Evolutionary conservation across 2,797 vertebrate species (phyloP).

Genomic region (Dipus sagitta): DNA sequence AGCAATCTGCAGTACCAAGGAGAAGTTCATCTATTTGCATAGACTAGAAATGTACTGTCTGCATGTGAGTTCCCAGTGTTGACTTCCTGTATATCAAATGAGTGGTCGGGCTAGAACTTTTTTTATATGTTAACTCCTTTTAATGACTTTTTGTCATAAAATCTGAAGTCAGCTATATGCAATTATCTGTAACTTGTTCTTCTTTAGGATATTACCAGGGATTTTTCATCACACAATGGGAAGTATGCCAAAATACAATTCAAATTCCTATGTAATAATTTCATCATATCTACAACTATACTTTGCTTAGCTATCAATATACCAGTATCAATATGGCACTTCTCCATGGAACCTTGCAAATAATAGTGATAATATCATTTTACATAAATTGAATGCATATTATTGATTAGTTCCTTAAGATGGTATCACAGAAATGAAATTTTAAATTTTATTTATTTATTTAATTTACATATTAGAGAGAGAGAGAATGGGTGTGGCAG

Average conservation of each 20-base stretch:
- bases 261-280: conserved; percentile 28
- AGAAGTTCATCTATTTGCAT: neutral
- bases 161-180: neutral
- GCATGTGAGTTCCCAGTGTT: neutral
- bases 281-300: neutral
- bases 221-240: neutral
- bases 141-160: neutral
- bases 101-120: neutral
- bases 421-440: neutral
- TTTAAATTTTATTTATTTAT: neutral
- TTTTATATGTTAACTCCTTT: neutral
- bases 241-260: neutral
- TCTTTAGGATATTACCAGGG: neutral
- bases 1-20: neutral
- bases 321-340: neutral
- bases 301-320: neutral
- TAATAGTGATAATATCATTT: conserved; percentile 1
- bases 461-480: no score
- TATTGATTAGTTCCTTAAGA: neutral
- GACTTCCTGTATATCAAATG: neutral
- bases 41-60: conserved; percentile 7
- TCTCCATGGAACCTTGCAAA: conserved; percentile 31
- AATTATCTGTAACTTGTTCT: neutral
- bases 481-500: no score
- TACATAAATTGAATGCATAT: neutral